Evolutionary conservation across 2,888 invertebrate species (phyloP), one percentile per base, ranked within the genome.

Genomic region (Cataglyphis cursor): DNA sequence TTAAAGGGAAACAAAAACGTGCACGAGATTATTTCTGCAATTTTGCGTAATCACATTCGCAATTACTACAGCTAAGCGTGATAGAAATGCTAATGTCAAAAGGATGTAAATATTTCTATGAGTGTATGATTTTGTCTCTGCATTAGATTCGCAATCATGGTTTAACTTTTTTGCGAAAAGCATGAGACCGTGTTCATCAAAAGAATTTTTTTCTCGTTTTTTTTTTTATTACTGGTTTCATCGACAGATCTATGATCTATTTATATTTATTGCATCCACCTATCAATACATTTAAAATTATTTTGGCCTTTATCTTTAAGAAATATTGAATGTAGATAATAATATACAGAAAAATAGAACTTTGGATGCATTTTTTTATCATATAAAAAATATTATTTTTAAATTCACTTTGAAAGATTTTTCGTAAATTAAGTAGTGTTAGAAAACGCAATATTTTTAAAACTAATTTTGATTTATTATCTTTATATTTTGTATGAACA

Each of bases 1-100:
- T 54, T 38, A 38, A 54, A 66, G 24, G 4, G 38, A 66, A 4
- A 76, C 6, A 54, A 76, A 66, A 38, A 38, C 35, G 35, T 21
- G 3, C 18, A 12, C 51, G 38, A n/a, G 3, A 31, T 21, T 10
- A 12, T 54, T 54, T 68, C 35, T 54, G 41, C 18, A 38, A n/a
- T 10, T 38, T 76, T 38, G 15, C 5, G 3, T 54, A 24, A 70
- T 15, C 15, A 18, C 21, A 15, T 15, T 38, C 24, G n/a, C 21
- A 61, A 18, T 12, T 61, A n/a, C 62, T 2, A n/a, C n/a, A 41
- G 12, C 12, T 18, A 8, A 41, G 28, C 10, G 6, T n/a, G 35
- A 65, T 10, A 35, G 8, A 48, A 61, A 24, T n/a, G n/a, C 5
- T 15, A 15, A 15, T 54, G 31, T 24, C 15, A 24, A 51, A 9